These are phyloP conservation scores for Leptinotarsa undecemlineata DNA, from an alignment of 1,140 invertebrate genomes.

Conservation along the genomic window DNA sequence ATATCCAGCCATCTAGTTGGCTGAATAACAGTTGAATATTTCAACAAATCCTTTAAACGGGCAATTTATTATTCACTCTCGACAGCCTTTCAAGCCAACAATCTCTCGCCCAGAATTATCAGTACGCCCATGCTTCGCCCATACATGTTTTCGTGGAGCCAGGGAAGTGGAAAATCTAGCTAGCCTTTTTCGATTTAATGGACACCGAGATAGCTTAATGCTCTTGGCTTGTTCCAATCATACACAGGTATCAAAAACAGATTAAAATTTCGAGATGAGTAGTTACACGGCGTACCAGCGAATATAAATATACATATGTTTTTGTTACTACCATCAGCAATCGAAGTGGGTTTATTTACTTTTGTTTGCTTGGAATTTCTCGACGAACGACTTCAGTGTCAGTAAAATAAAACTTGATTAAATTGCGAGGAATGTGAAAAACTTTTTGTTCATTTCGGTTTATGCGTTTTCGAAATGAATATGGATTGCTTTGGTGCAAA, in stretches of 20 bases:
- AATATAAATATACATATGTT: constrained; percentile 11
- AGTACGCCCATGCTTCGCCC: constrained; percentile 19
- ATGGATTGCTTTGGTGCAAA: no score
- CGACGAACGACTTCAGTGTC: not conserved
- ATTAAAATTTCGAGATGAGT: constrained; percentile 43
- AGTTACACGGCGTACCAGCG: constrained; percentile 7
- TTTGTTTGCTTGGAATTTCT: not conserved
- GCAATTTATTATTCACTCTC: no score
- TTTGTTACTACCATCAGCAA: not conserved
- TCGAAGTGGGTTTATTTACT: not conserved
- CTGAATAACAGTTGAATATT: no score
- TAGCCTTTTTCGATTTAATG: constrained; percentile 44
- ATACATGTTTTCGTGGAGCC: constrained; percentile 44
- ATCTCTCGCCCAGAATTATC: not conserved
- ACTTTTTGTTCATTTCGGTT: no score
- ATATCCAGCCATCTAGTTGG: no score
- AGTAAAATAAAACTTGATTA: constrained; percentile 2
- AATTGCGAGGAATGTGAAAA: not conserved
- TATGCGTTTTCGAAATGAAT: no score
- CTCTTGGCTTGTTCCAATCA: constrained; percentile 48
- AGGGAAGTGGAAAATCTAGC: constrained; percentile 27
- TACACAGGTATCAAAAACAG: constrained; percentile 47
- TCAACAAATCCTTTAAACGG: no score
- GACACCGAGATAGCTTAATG: constrained; percentile 47
- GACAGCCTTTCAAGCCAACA: no score